phyloP scores from a whole-genome alignment of 2,113 vertebrate species.

The Eudorcas thomsonii region DNA sequence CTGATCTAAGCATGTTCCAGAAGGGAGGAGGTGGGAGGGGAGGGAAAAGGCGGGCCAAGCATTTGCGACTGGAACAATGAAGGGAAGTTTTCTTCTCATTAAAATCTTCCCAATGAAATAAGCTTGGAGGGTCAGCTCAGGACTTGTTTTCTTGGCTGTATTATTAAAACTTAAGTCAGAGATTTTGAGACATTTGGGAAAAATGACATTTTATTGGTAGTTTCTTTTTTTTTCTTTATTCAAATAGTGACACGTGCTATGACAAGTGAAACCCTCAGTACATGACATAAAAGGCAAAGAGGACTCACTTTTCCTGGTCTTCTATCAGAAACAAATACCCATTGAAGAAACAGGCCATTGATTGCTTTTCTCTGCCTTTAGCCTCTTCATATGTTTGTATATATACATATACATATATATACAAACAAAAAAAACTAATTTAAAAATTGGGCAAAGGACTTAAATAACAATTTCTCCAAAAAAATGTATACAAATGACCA shows the following conservation, averaged over 20 bases:
- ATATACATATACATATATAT: background rate
- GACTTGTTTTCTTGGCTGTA: background rate
- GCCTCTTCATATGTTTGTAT: background rate
- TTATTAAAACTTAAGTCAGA: background rate
- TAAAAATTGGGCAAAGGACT: background rate
- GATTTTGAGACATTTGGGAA: constrained; percentile 16
- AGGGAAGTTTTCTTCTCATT: constrained; percentile 21
- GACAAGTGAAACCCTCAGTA: background rate
- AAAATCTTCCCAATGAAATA: constrained; percentile 32
- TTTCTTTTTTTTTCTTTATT: constrained; percentile 12
- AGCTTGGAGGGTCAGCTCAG: background rate
- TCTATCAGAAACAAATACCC: background rate
- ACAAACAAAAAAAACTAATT: background rate
- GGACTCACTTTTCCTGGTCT: background rate
- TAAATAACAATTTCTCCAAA: background rate
- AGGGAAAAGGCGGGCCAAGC: background rate
- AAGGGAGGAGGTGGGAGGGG: background rate
- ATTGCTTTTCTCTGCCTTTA: background rate
- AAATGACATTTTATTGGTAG: background rate
- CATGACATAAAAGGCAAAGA: background rate
- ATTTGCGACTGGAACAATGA: background rate
- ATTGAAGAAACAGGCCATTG: background rate
- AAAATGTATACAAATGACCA: background rate
- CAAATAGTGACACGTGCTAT: background rate
- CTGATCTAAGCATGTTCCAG: constrained; percentile 40